A percentile compares a stretch with the other conserved stretches of the same genome.
These are phyloP conservation scores for Chrysolina haemoptera DNA, from an alignment of 2,888 invertebrate species.

Conservation along the genomic window DNA sequence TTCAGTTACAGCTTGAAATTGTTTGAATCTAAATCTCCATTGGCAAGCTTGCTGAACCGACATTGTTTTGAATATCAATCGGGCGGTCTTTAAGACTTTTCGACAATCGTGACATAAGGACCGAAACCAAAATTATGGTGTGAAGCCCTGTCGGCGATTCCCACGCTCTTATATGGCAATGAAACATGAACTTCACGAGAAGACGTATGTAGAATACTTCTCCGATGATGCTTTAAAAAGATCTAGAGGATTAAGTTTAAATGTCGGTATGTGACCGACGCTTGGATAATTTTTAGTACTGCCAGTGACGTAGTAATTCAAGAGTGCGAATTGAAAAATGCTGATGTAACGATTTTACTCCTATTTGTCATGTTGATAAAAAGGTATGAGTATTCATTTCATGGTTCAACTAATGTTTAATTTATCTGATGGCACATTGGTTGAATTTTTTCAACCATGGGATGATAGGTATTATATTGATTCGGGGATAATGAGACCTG, in stretches of 20 bases:
- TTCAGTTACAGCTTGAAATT: no score
- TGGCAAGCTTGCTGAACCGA: neutral
- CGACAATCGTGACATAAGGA: slow-evolving; percentile 21
- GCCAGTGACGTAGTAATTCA: neutral
- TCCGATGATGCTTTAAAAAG: slow-evolving; percentile 11
- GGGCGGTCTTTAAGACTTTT: slow-evolving; percentile 1
- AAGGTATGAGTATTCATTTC: no score
- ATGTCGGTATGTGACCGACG: neutral
- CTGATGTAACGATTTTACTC: neutral
- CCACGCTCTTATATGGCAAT: slow-evolving; percentile 17
- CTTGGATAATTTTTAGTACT: neutral
- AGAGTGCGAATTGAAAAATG: neutral
- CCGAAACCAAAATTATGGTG: slow-evolving; percentile 11
- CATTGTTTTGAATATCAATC: neutral
- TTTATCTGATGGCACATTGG: no score
- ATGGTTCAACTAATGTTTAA: no score
- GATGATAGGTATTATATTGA: no score
- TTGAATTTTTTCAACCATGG: no score
- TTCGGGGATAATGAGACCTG: no score
- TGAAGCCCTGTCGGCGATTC: slow-evolving; percentile 13
- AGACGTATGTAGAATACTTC: slow-evolving; percentile 18
- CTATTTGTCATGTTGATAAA: no score
- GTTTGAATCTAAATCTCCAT: neutral
- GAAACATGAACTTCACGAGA: slow-evolving; percentile 20
- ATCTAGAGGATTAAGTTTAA: slow-evolving; percentile 14